phyloP scores from a whole-genome alignment of 2,113 vertebrate genomes.

The Synchiropus splendidus region DNA sequence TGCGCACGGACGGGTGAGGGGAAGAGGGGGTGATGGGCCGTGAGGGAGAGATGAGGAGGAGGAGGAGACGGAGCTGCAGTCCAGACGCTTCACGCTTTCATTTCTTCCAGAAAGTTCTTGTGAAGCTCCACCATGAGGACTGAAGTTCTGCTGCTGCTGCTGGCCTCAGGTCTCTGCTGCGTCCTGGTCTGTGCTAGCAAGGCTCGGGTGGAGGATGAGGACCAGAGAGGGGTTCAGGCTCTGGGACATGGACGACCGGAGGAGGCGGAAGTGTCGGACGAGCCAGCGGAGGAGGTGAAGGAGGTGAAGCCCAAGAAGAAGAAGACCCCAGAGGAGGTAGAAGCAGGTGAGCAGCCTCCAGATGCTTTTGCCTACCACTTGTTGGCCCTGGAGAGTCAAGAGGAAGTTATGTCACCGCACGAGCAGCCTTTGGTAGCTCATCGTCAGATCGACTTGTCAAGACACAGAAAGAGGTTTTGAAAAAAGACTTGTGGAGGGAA shows the following conservation, averaged over 20 bases:
- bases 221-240: conserved; percentile 15
- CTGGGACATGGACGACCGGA: conserved; percentile 5
- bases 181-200: conserved; percentile 17
- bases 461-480: too few species aligned
- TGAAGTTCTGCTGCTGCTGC: too few species aligned
- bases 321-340: conserved; percentile 62
- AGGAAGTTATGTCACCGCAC: too few species aligned
- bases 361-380: too few species aligned
- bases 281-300: conserved; percentile 20
- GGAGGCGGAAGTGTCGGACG: conserved; percentile 32
- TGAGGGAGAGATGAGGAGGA: conserved; percentile 37
- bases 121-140: background rate
- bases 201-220: conserved; percentile 4
- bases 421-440: too few species aligned
- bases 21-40: conserved; percentile 58
- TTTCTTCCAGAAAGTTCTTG: background rate
- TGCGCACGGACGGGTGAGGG: conserved; percentile 39
- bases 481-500: too few species aligned
- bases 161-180: conserved; percentile 28
- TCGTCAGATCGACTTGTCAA: too few species aligned
- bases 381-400: too few species aligned
- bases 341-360: conserved; percentile 60
- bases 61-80: conserved; percentile 1
- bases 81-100: background rate
- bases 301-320: conserved; percentile 50